phyloP scores from a whole-genome alignment of 30 jellyfish, hydroid and myxozoan species.

The Chironex yamaguchii region DNA sequence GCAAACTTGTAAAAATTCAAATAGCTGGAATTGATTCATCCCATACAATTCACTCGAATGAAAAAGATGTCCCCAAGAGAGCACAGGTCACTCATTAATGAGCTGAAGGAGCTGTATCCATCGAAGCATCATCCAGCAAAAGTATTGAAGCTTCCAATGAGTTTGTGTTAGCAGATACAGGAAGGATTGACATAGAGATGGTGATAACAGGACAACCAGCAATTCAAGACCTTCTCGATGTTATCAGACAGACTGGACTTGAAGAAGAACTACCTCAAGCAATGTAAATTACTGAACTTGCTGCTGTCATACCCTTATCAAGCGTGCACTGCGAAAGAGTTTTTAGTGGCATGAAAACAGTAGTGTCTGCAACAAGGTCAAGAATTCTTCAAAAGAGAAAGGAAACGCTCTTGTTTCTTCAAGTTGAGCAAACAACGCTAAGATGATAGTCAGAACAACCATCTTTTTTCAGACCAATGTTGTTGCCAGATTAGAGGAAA shows the following conservation, averaged over 20 bases:
- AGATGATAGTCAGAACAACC: background rate
- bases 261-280: background rate
- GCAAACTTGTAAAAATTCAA: background rate
- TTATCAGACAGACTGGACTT: background rate
- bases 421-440: background rate
- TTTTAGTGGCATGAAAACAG: background rate
- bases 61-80: background rate
- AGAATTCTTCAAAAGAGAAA: background rate
- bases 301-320: no score
- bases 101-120: no score
- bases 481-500: background rate
- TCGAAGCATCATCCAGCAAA: no score
- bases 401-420: background rate
- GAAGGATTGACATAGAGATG: background rate
- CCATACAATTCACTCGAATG: background rate
- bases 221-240: background rate
- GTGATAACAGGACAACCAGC: background rate
- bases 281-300: no score
- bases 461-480: background rate
- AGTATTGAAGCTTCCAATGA: background rate
- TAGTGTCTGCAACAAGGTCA: background rate
- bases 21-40: background rate
- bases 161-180: background rate
- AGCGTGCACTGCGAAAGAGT: slow-evolving; percentile 3
- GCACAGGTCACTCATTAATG: no score